phyloP scores from a whole-genome alignment of 2,888 invertebrate species.

The Ectemnius lituratus region DNA sequence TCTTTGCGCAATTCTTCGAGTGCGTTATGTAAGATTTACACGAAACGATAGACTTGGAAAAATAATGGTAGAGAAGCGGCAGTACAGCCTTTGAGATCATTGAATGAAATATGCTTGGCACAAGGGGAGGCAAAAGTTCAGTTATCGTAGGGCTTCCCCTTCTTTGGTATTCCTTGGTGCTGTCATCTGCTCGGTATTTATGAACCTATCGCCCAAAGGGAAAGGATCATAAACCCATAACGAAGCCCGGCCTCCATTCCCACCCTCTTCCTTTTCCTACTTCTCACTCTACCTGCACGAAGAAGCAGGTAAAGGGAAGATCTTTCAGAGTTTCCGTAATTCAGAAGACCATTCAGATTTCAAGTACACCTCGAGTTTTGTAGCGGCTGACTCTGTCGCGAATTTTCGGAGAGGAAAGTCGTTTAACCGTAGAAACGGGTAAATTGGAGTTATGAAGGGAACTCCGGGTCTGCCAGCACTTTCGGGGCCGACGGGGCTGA shows the following conservation, averaged over 20 bases:
- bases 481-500: neutral
- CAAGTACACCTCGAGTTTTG: no score
- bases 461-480: neutral
- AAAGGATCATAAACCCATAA: no score
- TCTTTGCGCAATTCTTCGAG: neutral
- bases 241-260: no score
- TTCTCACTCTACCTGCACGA: no score
- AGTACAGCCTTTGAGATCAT: conserved; percentile 11
- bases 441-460: conserved; percentile 17
- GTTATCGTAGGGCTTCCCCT: no score
- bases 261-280: conserved; percentile 1
- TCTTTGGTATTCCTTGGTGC: conserved; percentile 3
- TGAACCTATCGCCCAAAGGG: neutral
- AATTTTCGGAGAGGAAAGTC: neutral
- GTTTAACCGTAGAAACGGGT: conserved; percentile 6
- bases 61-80: conserved; percentile 16
- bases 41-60: conserved; percentile 15
- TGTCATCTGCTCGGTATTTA: conserved; percentile 37
- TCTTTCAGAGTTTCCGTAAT: no score
- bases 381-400: no score
- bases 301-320: no score
- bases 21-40: conserved; percentile 20
- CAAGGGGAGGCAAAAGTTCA: conserved; percentile 12
- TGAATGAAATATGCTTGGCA: conserved; percentile 19
- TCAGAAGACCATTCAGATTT: no score